phyloP scores from a whole-genome alignment of 2,888 invertebrate species.

The Lingula anatina region DNA sequence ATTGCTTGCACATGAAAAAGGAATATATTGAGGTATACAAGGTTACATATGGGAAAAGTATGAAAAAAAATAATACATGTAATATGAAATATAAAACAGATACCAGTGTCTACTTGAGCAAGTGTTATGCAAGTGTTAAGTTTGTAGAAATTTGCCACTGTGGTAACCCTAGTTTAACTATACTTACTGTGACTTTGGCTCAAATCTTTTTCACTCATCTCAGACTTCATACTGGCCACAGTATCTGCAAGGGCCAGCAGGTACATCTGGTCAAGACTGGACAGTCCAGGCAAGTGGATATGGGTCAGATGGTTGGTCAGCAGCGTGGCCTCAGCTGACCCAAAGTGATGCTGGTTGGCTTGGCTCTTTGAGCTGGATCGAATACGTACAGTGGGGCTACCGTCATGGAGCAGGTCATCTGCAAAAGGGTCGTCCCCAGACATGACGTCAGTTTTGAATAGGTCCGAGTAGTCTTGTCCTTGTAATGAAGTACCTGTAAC shows the following conservation, averaged over 20 bases:
- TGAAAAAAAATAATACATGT: no score
- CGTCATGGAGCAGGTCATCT: constrained; percentile 26
- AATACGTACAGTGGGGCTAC: constrained; percentile 66
- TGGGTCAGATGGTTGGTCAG: constrained; percentile 72
- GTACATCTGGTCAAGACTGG: constrained; percentile 97
- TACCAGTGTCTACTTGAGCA: no score
- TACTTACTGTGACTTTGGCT: no score
- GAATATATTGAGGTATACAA: no score
- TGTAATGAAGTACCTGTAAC: no score
- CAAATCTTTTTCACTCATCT: no score
- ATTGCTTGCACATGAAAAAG: no score
- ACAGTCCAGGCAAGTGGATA: constrained; percentile 69
- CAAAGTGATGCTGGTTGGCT: constrained; percentile 28
- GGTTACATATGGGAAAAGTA: no score
- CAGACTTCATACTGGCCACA: constrained; percentile 60
- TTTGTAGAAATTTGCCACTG: no score
- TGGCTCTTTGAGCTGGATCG: constrained; percentile 12
- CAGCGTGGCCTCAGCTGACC: constrained; percentile 28
- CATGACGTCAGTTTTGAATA: constrained; percentile 59
- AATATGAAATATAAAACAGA: no score
- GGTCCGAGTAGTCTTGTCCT: constrained; percentile 75
- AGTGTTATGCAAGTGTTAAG: no score
- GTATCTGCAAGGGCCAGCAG: constrained; percentile 97
- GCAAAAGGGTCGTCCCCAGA: constrained; percentile 27
- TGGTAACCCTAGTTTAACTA: no score